Percentiles rank a stretch among this genome's conserved stretches.
Conservation (phyloP, 92 coral and sea anemone genomes). For the Nematostella vectensis region DNA sequence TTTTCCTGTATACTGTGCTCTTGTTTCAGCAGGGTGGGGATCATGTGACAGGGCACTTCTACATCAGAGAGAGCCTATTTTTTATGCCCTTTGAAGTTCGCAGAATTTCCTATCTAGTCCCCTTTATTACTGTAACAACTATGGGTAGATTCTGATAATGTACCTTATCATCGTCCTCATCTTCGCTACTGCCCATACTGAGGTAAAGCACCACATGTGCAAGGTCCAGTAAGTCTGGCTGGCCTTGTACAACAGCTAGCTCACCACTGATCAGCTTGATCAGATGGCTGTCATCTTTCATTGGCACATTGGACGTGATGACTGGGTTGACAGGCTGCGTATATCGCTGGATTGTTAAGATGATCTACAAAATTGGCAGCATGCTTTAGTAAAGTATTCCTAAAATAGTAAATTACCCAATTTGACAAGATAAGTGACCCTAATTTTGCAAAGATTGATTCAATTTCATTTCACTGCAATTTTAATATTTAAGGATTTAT, state of each 20-base stretch:
- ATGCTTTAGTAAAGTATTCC: background rate
- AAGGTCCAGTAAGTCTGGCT: slow-evolving; percentile 51
- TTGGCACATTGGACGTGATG: slow-evolving; percentile 31
- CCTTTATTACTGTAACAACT: too few relatives aligned
- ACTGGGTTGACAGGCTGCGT: slow-evolving; percentile 46
- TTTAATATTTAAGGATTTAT: too few relatives aligned
- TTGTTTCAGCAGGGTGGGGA: too few relatives aligned
- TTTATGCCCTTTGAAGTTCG: too few relatives aligned
- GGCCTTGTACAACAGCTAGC: slow-evolving; percentile 24
- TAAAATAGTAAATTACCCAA: background rate
- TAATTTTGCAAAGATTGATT: background rate
- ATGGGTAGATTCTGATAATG: too few relatives aligned
- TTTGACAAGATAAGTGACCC: background rate
- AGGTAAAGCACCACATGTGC: slow-evolving; percentile 85
- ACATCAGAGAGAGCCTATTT: too few relatives aligned
- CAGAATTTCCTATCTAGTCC: too few relatives aligned
- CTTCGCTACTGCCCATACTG: slow-evolving; percentile 79
- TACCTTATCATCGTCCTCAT: slow-evolving; percentile 63
- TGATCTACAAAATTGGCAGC: slow-evolving; percentile 74
- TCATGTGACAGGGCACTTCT: too few relatives aligned
- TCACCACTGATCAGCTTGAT: slow-evolving; percentile 88
- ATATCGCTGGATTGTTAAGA: slow-evolving; percentile 70
- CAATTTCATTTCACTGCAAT: background rate
- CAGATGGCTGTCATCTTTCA: slow-evolving; percentile 81
- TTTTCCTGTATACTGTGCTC: too few relatives aligned